A percentile compares a stretch with the other conserved stretches of the same genome.
phyloP scores from a whole-genome alignment of 2,113 vertebrate species.

The Leucopsar rothschildi region DNA sequence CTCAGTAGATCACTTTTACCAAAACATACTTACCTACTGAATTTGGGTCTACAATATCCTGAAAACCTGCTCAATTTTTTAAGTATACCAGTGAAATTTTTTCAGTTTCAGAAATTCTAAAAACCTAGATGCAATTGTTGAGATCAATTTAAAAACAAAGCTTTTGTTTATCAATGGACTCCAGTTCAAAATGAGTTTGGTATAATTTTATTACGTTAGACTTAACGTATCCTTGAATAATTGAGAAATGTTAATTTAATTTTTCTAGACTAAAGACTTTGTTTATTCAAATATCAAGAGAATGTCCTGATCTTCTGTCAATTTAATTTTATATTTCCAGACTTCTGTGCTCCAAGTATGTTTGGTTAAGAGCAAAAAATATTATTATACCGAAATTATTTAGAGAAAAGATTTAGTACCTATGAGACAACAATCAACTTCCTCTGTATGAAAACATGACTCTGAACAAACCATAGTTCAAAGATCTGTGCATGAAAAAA shows the following conservation, averaged over 20 bases:
- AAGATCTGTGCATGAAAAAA: background rate
- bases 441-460: background rate
- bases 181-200: background rate
- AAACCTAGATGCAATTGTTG: background rate
- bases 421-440: background rate
- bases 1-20: background rate
- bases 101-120: background rate
- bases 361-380: background rate
- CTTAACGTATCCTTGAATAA: background rate
- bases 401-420: background rate
- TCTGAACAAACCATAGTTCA: background rate
- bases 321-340: background rate
- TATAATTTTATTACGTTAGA: background rate
- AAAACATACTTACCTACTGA: background rate
- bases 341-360: background rate
- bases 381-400: background rate
- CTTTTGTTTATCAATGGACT: background rate
- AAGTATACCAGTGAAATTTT: background rate
- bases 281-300: background rate
- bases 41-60: rapidly evolving
- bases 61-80: background rate
- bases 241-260: background rate
- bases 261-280: background rate
- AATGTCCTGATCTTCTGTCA: background rate
- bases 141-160: background rate